phyloP scores from a whole-genome alignment of 2,888 invertebrate genomes.

The Endomychus coccineus region DNA sequence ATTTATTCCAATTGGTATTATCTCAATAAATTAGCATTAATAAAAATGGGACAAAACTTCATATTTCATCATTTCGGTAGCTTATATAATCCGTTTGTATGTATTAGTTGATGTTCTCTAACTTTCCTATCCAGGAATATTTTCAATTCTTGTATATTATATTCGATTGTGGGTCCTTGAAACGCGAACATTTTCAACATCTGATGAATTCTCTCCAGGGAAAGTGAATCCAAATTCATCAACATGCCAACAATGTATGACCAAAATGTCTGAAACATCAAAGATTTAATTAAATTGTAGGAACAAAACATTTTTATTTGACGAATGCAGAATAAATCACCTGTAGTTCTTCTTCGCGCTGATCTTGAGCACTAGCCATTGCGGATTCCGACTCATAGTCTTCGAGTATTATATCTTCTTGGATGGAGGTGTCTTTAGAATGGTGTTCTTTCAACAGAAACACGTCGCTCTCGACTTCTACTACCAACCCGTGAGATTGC shows the following conservation, averaged over 20 bases:
- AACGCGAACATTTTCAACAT: conserved; percentile 97
- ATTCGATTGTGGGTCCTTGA: conserved; percentile 82
- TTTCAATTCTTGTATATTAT: conserved; percentile 78
- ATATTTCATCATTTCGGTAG: conserved; percentile 56
- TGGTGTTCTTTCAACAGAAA: conserved; percentile 66
- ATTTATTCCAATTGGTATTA: too few relatives aligned
- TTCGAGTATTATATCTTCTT: conserved; percentile 62
- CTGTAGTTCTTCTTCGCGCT: conserved; percentile 88
- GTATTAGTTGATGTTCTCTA: conserved; percentile 77
- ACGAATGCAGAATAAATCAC: conserved; percentile 35
- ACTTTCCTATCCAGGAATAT: conserved; percentile 91
- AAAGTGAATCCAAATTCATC: conserved; percentile 86
- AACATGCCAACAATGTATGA: conserved; percentile 96
- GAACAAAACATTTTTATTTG: conserved; percentile 17
- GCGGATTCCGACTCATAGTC: conserved; percentile 91
- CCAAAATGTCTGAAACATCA: conserved; percentile 82
- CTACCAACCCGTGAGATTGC: conserved; percentile 86
- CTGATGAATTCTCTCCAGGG: conserved; percentile 87
- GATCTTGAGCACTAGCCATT: conserved; percentile 91
- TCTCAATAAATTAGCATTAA: not conserved
- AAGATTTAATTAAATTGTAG: too few relatives aligned
- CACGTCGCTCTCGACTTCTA: conserved; percentile 66
- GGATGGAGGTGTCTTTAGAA: conserved; percentile 48
- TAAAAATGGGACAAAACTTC: not conserved
- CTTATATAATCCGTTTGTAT: conserved; percentile 81